Conservation (phyloP, 64 coral and sea anemone species). For the Hydrozoanthus tunicans region DNA sequence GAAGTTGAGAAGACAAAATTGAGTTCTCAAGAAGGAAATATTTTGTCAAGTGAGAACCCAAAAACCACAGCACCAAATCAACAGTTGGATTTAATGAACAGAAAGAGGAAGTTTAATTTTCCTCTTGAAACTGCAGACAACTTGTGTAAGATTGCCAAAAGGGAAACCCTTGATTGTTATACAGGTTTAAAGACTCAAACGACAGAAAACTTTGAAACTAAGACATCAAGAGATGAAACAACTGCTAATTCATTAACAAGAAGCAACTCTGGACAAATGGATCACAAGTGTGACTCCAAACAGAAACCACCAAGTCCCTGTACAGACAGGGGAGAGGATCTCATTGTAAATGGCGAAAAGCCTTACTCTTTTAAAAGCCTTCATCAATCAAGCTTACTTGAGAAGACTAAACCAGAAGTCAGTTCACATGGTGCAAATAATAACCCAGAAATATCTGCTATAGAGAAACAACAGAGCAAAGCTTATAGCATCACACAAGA, state of each 20-base stretch:
- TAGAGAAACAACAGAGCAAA: neutral
- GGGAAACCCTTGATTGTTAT: no score
- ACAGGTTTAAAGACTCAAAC: neutral
- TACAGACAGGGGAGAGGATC: neutral
- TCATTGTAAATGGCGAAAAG: neutral
- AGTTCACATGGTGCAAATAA: neutral
- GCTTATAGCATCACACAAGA: neutral
- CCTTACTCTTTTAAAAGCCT: neutral
- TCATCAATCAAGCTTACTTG: neutral
- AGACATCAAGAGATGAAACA: neutral
- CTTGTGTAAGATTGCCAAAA: neutral
- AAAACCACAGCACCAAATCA: conserved; percentile 43
- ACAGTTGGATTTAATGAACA: neutral
- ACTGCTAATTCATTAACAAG: neutral
- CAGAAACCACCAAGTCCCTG: neutral
- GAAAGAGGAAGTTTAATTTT: conserved; percentile 32
- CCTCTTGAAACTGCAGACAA: neutral
- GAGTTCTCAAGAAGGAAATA: conserved; percentile 12
- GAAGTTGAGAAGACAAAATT: conserved; percentile 23
- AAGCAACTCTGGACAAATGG: neutral
- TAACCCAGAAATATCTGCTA: neutral
- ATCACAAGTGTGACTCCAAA: neutral
- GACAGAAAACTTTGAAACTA: conserved; percentile 3
- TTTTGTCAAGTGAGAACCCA: conserved; percentile 11
- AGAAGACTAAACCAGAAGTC: neutral